phyloP scores from a whole-genome alignment of 2,113 vertebrate genomes.

The Cyphomyrus discorhynchus region DNA sequence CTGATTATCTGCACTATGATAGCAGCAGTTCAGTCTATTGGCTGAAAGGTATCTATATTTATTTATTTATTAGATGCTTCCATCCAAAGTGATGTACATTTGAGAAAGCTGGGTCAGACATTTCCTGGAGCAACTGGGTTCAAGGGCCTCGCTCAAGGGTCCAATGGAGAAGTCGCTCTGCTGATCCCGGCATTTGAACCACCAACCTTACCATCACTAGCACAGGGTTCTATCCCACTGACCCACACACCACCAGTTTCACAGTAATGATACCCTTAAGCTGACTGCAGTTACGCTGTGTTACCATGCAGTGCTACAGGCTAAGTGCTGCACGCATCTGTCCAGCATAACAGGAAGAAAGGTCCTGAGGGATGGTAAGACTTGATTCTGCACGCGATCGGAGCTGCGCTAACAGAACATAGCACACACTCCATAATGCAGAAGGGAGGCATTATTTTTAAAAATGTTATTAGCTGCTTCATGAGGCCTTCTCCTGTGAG shows the following conservation, averaged over 20 bases:
- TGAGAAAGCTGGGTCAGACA: neutral
- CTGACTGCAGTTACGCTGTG: neutral
- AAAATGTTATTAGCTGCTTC: neutral
- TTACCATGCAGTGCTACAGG: neutral
- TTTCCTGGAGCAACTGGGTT: neutral
- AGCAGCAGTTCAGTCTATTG: neutral
- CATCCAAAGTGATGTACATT: neutral
- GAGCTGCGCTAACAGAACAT: neutral
- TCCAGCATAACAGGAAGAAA: neutral
- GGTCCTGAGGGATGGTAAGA: neutral
- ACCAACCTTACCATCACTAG: neutral
- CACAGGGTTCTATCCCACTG: neutral
- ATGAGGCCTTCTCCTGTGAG: neutral
- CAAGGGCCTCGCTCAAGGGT: neutral
- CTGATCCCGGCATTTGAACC: neutral
- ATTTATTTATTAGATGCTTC: neutral
- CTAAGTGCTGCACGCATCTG: neutral
- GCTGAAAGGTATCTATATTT: neutral
- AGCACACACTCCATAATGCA: neutral
- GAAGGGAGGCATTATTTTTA: neutral
- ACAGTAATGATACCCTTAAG: neutral
- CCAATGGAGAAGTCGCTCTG: neutral
- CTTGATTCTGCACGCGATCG: neutral
- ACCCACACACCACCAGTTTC: neutral
- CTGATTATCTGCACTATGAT: neutral